Base-by-base conservation (phyloP, 2,888 invertebrate species). In the Meliscaeva auricollis region DNA sequence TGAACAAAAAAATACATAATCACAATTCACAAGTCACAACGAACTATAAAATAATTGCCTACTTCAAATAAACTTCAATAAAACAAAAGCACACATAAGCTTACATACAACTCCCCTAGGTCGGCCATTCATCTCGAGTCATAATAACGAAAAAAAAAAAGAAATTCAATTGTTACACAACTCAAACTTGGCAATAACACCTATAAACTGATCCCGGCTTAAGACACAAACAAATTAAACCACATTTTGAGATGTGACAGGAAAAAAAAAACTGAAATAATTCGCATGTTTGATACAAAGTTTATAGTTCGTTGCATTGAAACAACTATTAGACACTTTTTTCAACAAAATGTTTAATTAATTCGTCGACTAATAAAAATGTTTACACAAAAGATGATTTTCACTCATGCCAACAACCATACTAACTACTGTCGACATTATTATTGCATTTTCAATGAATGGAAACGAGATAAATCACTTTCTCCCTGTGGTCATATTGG, bases 381-480 rank as follows among this genome's bases (percentile, higher is more conserved):
- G 30, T 56, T 64, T 76, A 64, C 64, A 81, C 62, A 76, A 81
- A 76, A 81, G 70, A 82, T 83, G 73, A 69, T 78, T 83, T 83
- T 78, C 78, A 68, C 78, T 32, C 7, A 77, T 5, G 15, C 44
- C 30, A 54, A 17, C 15, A 26, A 3, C 4, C 26, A 26, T n/a
- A n/a, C 52, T 30, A n/a, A n/a, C 4, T n/a, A 30, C 17, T 20
- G 30, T 46, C 44, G 22, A 62, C 44, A 41, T n/a, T 41, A 26
- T 64, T 32, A 54, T 32, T 54, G 15, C 22, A 22, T 58, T 54
- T 41, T 41, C 38, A 38, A 17, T 54, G 41, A 60, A 58, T 70
- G 62, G 48, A 72, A 77, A 72, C 58, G 72, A 56, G 62, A 72
- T 73, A 78, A 73, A 83, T 83, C 78, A 83, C 82, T 83, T 83